Evolutionary conservation across 2,888 invertebrate genomes (phyloP), one percentile per base, ranked within the genome.

Genomic region (Strigamia transsilvanica): DNA sequence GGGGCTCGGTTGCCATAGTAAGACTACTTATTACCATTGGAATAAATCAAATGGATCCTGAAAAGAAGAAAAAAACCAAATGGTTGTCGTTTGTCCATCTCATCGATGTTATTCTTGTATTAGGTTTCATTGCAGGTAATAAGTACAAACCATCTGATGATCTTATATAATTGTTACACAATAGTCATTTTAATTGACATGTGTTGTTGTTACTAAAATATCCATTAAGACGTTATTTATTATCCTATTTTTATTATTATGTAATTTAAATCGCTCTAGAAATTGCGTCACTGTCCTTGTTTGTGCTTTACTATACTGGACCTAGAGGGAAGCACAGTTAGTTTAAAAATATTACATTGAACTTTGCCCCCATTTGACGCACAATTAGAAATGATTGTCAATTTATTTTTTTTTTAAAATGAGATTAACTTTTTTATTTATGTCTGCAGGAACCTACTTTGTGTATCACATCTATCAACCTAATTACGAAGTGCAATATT

Each of bases 21-120:
- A 23, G 66, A 66, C 23, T 66, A 66, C 32, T 66, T 13, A 66
- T 66, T 66, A 66, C 66, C 23, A 66, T 66, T 13, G 66, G 66
- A 13, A 32, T 66, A 4, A 66, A 66, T 66, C 66, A 66, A 66
- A 32, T 66, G 66, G 66, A 66, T 66, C 66, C 66, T 27, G 66
- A 66, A 27, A 12, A 27, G 12, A 66, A 66, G 66, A 66, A 27
- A 27, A 66, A 66, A 27, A 13, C 2, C 66, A 66, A 66, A 27
- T 66, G 23, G 9, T 27, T 66, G 66, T 13, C 7, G 21, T 27
- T 66, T 27, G 66, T 66, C 27, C 66, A 66, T 66, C 27, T 66
- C 15, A 27, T 66, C 32, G 66, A 66, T 27, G 15, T 66, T 66
- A 27, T 66, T 66, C 66, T 66, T 32, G 66, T 2, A 6, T 66